A percentile compares a stretch with the other conserved stretches of the same genome.
phyloP scores from a whole-genome alignment of 1,140 invertebrate species.

The Sycobia sp. region DNA sequence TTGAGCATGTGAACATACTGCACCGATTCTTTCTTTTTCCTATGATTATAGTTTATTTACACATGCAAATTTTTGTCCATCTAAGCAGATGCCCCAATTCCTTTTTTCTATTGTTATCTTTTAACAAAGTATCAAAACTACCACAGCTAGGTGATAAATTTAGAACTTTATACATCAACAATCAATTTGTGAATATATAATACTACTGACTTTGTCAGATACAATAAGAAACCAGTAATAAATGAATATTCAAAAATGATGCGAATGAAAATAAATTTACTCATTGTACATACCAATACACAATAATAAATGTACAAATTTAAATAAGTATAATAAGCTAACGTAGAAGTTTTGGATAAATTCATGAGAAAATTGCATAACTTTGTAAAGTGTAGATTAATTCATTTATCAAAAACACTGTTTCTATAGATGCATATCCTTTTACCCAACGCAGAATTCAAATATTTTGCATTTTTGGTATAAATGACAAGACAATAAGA shows the following conservation, averaged over 20 bases:
- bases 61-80: too few relatives aligned
- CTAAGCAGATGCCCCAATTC: too few relatives aligned
- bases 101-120: too few relatives aligned
- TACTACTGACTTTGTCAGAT: background rate
- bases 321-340: too few relatives aligned
- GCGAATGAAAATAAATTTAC: slow-evolving; percentile 29
- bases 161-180: too few relatives aligned
- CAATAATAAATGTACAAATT: slow-evolving; percentile 33
- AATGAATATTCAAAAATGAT: slow-evolving; percentile 17
- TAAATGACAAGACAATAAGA: slow-evolving; percentile 28
- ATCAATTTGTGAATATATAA: slow-evolving; percentile 10
- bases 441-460: slow-evolving; percentile 14
- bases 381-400: background rate
- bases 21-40: too few relatives aligned
- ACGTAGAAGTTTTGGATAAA: too few relatives aligned
- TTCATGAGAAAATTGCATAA: slow-evolving; percentile 17
- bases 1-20: too few relatives aligned
- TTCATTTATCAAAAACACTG: slow-evolving; percentile 17
- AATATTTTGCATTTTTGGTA: slow-evolving; percentile 22
- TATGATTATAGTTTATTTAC: slow-evolving; percentile 10
- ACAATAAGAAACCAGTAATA: slow-evolving; percentile 9
- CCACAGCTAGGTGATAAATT: too few relatives aligned
- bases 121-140: too few relatives aligned
- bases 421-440: slow-evolving; percentile 2
- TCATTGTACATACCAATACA: slow-evolving; percentile 30